Conservation (phyloP, 2,797 vertebrate genomes). For the Catamblyrhynchus diadema region DNA sequence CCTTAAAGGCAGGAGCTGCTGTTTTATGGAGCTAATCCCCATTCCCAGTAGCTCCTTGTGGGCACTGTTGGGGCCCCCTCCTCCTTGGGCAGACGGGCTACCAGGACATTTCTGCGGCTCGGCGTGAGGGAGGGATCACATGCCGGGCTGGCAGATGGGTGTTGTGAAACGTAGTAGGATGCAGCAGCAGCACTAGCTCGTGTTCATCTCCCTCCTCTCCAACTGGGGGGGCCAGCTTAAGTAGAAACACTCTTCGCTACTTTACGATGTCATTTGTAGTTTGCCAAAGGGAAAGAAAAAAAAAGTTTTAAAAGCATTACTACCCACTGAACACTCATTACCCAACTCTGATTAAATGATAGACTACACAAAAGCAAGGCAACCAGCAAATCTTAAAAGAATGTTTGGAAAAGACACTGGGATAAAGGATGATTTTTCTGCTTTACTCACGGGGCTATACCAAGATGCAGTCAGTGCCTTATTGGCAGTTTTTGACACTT, state of each 20-base stretch:
- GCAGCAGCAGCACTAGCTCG: not conserved
- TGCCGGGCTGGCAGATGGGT: slow-evolving; percentile 31
- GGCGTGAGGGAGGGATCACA: not conserved
- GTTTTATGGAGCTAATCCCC: not conserved
- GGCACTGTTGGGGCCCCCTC: not conserved
- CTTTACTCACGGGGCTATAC: not conserved
- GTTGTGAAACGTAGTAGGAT: slow-evolving; percentile 43
- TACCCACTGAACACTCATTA: not conserved
- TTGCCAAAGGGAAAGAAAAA: slow-evolving; percentile 7
- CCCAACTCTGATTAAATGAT: not conserved
- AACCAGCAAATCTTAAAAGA: not conserved
- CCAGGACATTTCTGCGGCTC: slow-evolving; percentile 17
- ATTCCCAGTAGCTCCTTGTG: not conserved
- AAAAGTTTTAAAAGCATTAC: not conserved
- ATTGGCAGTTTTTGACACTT: not conserved
- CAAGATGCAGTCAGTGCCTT: not conserved
- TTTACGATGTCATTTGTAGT: not conserved
- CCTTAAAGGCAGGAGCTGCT: not conserved
- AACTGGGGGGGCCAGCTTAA: not conserved
- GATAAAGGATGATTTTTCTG: not conserved
- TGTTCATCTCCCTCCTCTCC: not conserved
- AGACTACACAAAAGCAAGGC: not conserved
- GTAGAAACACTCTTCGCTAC: slow-evolving; percentile 16
- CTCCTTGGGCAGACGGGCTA: not conserved
- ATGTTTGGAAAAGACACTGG: not conserved